These are phyloP conservation scores for Adoxophyes honmai DNA, from an alignment of 1,140 invertebrate genomes.

Conservation along the genomic window DNA sequence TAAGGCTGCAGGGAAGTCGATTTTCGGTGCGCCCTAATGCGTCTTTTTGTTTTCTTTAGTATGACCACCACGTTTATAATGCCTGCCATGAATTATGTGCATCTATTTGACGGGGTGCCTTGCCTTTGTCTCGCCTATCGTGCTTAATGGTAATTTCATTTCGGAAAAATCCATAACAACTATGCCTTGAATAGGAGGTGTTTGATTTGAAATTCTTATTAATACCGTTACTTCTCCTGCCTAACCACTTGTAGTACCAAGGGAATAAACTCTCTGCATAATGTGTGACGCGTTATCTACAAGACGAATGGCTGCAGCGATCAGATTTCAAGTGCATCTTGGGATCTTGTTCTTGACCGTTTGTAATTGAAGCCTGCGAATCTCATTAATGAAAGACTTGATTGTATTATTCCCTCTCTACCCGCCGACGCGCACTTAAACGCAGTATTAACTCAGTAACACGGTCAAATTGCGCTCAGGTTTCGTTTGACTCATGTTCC, in stretches of 20 bases:
- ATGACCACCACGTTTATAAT: constrained; percentile 28
- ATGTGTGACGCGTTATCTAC: neutral
- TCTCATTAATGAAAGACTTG: constrained; percentile 43
- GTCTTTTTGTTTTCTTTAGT: constrained; percentile 30
- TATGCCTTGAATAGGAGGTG: constrained; percentile 1
- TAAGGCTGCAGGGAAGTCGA: no score
- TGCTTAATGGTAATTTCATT: constrained; percentile 34
- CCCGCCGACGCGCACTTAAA: constrained; percentile 26
- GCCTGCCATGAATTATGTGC: constrained; percentile 58
- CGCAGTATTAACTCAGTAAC: constrained; percentile 44
- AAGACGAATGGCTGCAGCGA: constrained; percentile 20
- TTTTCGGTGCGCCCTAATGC: constrained; percentile 33
- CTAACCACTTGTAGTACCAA: no score
- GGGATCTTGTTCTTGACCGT: constrained; percentile 45
- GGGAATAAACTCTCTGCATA: neutral
- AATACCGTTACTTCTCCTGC: no score
- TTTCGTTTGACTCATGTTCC: constrained; percentile 18
- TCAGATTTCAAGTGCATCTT: constrained; percentile 49
- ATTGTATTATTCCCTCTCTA: constrained; percentile 41
- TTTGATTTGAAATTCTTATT: no score
- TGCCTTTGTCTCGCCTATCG: constrained; percentile 39
- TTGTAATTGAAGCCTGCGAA: constrained; percentile 43
- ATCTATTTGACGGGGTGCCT: constrained; percentile 36
- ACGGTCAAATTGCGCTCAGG: constrained; percentile 25
- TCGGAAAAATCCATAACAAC: constrained; percentile 42